Percentiles rank a stretch among this genome's conserved stretches.
phyloP scores from a whole-genome alignment of 1,140 invertebrate genomes.

The Cephus cinctus region DNA sequence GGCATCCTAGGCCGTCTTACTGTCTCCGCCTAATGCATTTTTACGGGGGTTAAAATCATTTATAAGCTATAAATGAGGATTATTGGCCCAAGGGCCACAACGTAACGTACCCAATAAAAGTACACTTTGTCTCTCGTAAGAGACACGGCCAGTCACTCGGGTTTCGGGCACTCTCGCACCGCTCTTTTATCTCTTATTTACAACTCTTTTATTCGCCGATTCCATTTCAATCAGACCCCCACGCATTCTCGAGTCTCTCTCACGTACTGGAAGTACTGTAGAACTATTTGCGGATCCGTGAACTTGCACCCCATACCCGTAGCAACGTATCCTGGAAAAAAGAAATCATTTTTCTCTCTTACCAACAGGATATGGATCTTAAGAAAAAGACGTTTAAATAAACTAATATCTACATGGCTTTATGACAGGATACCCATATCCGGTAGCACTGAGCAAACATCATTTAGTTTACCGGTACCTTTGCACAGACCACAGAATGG shows the following conservation, averaged over 20 bases:
- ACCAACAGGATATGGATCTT: no score
- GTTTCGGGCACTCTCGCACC: slow-evolving; percentile 22
- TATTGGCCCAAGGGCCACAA: slow-evolving; percentile 41
- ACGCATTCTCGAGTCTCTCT: no score
- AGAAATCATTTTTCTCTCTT: no score
- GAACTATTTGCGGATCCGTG: no score
- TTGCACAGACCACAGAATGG: background rate
- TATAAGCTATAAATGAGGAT: slow-evolving; percentile 57
- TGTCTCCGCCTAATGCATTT: slow-evolving; percentile 47
- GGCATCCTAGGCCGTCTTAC: slow-evolving; percentile 25
- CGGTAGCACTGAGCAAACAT: background rate
- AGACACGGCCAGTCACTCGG: slow-evolving; percentile 52
- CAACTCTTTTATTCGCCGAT: slow-evolving; percentile 56
- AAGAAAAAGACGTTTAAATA: no score
- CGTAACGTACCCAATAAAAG: slow-evolving; percentile 53
- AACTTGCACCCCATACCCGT: no score
- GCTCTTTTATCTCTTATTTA: slow-evolving; percentile 56
- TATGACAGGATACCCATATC: slow-evolving; percentile 1
- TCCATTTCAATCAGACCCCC: slow-evolving; percentile 55
- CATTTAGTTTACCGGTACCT: background rate
- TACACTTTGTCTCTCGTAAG: slow-evolving; percentile 42
- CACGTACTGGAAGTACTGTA: no score
- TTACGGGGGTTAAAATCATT: slow-evolving; percentile 55
- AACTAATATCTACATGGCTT: no score
- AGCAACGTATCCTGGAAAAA: no score